These are phyloP conservation scores for Mycetomoellerius zeteki DNA, from an alignment of 1,140 invertebrate species.

Conservation along the genomic window DNA sequence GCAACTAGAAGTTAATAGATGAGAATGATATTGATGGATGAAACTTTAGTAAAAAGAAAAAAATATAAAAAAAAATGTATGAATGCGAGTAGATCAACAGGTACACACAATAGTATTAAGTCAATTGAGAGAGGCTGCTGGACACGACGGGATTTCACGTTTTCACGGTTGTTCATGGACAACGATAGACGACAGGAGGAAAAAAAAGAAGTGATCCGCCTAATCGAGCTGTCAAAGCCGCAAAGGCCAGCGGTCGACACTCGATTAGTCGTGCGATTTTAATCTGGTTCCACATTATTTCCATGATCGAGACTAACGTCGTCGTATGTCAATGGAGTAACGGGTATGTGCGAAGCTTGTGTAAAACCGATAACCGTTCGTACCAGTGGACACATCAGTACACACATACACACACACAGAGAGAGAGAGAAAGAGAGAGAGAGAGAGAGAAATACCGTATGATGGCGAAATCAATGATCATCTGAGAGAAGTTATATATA, in stretches of 20 bases:
- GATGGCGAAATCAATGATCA: conserved; percentile 65
- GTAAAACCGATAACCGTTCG: conserved; percentile 49
- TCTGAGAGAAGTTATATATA: conserved; percentile 63
- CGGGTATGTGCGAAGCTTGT: conserved; percentile 39
- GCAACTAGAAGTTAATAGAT: conserved; percentile 59
- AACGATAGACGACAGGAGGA: conserved; percentile 20
- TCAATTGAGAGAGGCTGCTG: conserved; percentile 76
- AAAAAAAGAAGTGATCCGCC: not conserved
- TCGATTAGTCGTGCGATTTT: conserved; percentile 40
- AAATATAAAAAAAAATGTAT: conserved; percentile 25
- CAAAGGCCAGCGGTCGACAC: conserved; percentile 74
- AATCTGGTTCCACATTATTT: not conserved
- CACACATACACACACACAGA: conserved; percentile 11
- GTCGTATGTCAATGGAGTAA: conserved; percentile 53
- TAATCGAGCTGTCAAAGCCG: conserved; percentile 42
- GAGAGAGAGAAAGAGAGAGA: not conserved
- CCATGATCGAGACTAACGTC: not conserved
- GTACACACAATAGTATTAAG: conserved; percentile 81
- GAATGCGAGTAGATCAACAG: conserved; percentile 70
- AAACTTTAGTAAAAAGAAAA: conserved; percentile 41
- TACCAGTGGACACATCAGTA: conserved; percentile 58
- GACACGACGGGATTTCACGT: conserved; percentile 58
- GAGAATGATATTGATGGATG: conserved; percentile 64
- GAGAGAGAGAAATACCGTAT: conserved; percentile 11
- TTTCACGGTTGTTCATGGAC: conserved; percentile 55